Evolutionary conservation across 2,888 invertebrate genomes (phyloP).

Genomic region (Hartigia nigra): DNA sequence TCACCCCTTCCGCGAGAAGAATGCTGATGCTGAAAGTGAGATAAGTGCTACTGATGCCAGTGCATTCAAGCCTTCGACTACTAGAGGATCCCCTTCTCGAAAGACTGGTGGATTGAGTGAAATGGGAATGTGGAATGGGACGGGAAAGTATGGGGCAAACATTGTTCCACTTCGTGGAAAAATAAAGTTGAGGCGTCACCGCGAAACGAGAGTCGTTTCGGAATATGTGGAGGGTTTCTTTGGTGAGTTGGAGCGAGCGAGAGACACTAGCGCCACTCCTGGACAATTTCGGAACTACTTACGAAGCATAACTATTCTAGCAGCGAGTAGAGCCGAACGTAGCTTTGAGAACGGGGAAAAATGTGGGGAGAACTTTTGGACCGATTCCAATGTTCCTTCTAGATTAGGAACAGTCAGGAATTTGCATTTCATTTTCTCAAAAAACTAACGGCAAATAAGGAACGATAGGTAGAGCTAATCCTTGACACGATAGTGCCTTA

Average conservation of each 20-base stretch:
- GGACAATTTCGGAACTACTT: neutral
- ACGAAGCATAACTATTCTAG: neutral
- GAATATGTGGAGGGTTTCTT: neutral
- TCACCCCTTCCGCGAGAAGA: neutral
- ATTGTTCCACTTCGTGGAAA: neutral
- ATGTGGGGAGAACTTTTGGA: neutral
- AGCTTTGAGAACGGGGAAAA: neutral
- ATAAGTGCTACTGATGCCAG: neutral
- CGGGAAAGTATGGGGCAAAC: neutral
- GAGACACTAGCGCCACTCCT: neutral
- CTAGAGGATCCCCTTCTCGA: neutral
- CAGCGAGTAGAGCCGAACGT: neutral
- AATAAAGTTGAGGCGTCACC: neutral
- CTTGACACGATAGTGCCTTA: too few species aligned
- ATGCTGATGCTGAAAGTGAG: neutral
- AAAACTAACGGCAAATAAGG: too few species aligned
- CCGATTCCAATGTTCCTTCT: neutral
- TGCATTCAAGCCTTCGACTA: neutral
- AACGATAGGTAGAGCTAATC: too few species aligned
- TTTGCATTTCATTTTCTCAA: too few species aligned
- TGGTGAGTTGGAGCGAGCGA: neutral
- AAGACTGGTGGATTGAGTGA: too few species aligned
- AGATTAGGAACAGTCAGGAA: too few species aligned
- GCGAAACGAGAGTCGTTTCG: neutral
- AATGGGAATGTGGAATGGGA: neutral